Evolutionary conservation across 2,797 vertebrate species (phyloP), one percentile per base, ranked within the genome.

Genomic region (Sebastes glaucus): DNA sequence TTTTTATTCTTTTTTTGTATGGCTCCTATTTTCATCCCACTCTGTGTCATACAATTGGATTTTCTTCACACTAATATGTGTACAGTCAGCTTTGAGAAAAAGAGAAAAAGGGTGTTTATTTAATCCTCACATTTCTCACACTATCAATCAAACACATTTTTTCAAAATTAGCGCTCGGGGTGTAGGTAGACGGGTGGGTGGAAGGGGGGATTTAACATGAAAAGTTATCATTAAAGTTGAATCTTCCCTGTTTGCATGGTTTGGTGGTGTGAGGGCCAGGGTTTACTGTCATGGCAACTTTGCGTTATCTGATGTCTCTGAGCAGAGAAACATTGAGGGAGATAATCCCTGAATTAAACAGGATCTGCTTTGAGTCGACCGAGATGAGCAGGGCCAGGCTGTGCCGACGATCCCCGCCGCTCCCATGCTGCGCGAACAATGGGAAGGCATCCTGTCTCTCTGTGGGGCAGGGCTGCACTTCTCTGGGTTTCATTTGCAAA

Each of bases 291-390:
- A 99, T 99, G 97, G 98, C 97, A 99, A 99, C 98, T 98, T 97
- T 96, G 96, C 96, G 97, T 98, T 99, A 99, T 99, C 98, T 97
- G 97, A 97, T 97, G 98, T 98, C 96, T 96, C 95, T 94, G 96
- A 96, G 95, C 95, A 94, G 95, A 96, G 97, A 98, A 97, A 97
- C 97, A 97, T 95, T 96, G 97, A 97, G 96, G 97, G 97, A 97
- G 97, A 97, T 99, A 99, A 99, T 99, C 99, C 97, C 97, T 99
- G 98, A 99, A 99, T 99, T 99, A 98, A 99, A 97, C 96, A 97
- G 97, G 95, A 97, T 97, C 96, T 96, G 96, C 96, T 97, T 97
- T 97, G 95, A 94, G 97, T 95, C 95, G 96, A 96, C 95, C 90
- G 95, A 97, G 97, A 97, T 98, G 98, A 98, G 97, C 97, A 97